Evolutionary conservation across 2,888 invertebrate species (phyloP), one percentile per base, ranked within the genome.

Genomic region (Alloscopus bannaensis): DNA sequence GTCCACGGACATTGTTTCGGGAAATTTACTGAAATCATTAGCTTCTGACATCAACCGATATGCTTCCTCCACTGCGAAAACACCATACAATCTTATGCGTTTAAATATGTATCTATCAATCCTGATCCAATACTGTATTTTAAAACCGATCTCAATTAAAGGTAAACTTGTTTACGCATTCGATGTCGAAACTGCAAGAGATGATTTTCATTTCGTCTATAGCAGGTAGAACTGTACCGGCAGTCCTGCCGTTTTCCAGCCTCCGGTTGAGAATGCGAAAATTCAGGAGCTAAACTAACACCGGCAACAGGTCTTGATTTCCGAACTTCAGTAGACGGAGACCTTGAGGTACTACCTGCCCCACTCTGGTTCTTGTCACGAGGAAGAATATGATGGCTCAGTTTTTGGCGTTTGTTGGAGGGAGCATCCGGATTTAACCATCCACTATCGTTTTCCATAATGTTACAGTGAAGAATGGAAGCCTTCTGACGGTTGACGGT

Each of bases 201-300:
- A 88, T 97, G 97, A 75, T 93, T 91, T 0, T 95, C 94, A 89
- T 96, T 96, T 86, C 92, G 91, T 68, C 97, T 91, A 87, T 94
- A 96, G 87, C 97, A 97, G 84, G 91, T 91, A 29, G 92, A 91
- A 6, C 92, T 93, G 88, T 94, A 95, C 18, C 91, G 92, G 87
- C 96, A 97, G 77, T 89, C 88, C 24, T 29, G 60, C 24, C 68
- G 29, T 50, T 66, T 47, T 47, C 60, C 20, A 29, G 22, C 4
- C 4, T 22, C 24, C 8, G 3, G 8, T 3, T 18, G 8, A 11
- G 8, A 6, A 47, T 22, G 4, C 24, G 22, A 22, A 22, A 6
- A 24, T 55, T 55, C 24, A 36, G 36, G 36, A 36, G 8, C 36
- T 36, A 8, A 8, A 8, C 8, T 8, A 8, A 6, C 36, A 8